Conservation (phyloP, 2,888 invertebrate genomes). For the Pollenia labialis region DNA sequence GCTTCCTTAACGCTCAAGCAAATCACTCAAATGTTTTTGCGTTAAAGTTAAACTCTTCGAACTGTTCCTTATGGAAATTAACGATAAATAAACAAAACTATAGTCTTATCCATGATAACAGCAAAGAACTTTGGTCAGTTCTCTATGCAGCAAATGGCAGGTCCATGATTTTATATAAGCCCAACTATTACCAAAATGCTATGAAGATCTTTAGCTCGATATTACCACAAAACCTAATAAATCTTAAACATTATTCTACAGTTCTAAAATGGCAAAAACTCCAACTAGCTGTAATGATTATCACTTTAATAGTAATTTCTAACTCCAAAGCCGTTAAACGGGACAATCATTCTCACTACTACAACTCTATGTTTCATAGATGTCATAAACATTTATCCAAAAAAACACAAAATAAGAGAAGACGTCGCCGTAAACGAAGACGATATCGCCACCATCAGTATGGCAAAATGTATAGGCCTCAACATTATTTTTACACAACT, state of each 20-base stretch:
- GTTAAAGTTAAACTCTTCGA: background rate
- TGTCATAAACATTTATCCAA: conserved; percentile 33
- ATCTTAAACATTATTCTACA: conserved; percentile 20
- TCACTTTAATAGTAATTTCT: conserved; percentile 55
- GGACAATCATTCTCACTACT: conserved; percentile 24
- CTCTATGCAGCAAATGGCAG: background rate
- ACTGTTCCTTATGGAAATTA: conserved; percentile 27
- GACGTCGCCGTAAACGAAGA: background rate
- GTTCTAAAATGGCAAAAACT: conserved; percentile 38
- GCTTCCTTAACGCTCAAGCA: background rate
- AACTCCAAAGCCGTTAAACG: conserved; percentile 34
- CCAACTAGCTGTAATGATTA: conserved; percentile 25
- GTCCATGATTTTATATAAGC: conserved; percentile 15
- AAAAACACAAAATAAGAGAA: conserved; percentile 36
- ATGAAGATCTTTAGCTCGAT: background rate
- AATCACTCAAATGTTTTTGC: conserved; percentile 31
- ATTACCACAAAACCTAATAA: conserved; percentile 40
- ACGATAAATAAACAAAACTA: conserved; percentile 21
- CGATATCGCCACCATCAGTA: conserved; percentile 37
- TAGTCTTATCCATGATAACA: background rate
- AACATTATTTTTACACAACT: conserved; percentile 51
- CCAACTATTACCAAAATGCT: conserved; percentile 3
- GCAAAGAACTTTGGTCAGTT: background rate
- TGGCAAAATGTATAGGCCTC: conserved; percentile 52
- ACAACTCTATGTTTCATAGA: conserved; percentile 38